Base-by-base conservation (phyloP, 2,888 invertebrate species). In the Tachystola acroxantha region DNA sequence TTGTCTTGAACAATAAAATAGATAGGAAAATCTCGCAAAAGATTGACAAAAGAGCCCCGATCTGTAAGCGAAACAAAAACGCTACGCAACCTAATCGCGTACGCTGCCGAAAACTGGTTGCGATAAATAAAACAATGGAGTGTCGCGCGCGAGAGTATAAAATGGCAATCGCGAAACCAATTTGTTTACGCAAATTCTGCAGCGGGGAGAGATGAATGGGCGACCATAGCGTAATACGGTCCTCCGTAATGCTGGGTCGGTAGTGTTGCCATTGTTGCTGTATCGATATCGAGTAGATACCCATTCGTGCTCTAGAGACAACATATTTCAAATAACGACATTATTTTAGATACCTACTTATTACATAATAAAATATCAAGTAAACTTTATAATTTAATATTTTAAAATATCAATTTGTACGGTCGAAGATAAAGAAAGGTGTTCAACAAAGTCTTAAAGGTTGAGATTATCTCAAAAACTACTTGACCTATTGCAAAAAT, bases 101-200 rank as follows among this genome's bases (percentile, higher is more conserved):
- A 59, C 68, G 74, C 72, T 69, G 75, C 78, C 77, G 81, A 80
- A 40, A 84, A 85, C 85, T 76, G 78, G 75, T 64, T 64, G 68
- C 82, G 74, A 85, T 86, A 86, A 86, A 86, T 85, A 85, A 86
- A 86, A 85, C 85, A 86, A 85, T 84, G 77, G 79, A 79, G 77
- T 76, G 74, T 76, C 81, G 80, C 75, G 70, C 67, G 71, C 74
- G 75, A 71, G 81, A 80, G 84, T 84, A 84, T 85, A 85, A 86
- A 85, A 86, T 86, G 85, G 86, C 85, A 86, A 86, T 86, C 84
- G 84, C 81, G 80, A 82, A 86, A 86, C 86, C 86, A 86, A 86
- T 86, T 86, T 86, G 86, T 86, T 86, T 86, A 86, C 86, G 86
- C 86, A 86, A 86, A 86, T 86, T 86, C 84, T 85, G 84, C 81